Base-by-base conservation (phyloP, 2,113 vertebrate species). In the Cyphomyrus plagiostoma region DNA sequence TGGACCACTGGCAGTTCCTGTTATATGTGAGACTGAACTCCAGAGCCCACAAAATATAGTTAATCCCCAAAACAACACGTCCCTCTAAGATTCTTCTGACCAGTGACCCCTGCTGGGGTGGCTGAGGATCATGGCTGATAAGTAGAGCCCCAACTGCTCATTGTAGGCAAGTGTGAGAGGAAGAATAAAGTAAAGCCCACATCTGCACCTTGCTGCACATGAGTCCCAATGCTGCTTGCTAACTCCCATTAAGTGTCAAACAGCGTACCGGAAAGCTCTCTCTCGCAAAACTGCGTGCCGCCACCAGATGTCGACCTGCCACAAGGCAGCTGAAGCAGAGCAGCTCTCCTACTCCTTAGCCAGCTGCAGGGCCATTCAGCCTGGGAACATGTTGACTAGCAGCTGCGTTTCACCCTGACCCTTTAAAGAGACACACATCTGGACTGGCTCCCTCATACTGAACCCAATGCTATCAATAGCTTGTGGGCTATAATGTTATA, bases 271-370 rank as follows among this genome's bases (percentile, higher is more conserved):
- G 45, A 46, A 46, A 23, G 45, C 7, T 15, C 50, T 35, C n/a
- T 53, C 11, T 87, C 15, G 46, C 85, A 62, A 26, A 42, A 11
- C 50, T 30, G 42, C 26, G 6, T 58, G 10, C 26, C 42, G 39
- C 89, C 89, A 89, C 80, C 52, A 89, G 89, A 86, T 86, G 89
- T 89, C 89, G 39, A 85, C 30, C 50, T 85, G 52, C 50, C 5
- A 23, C 77, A 58, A 85, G 23, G 21, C 17, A 89, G 30, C 50
- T 8, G 10, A 62, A 84, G 7, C 26, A 87, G 26, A 35, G 49
- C 3, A 39, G 15, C 45, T 5, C 45, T 35, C 45, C 21, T 50
- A 26, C 42, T 4, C 23, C 48, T 13, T 86, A 26, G 45, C 45
- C 45, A 80, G 74, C 83, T 86, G 83, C 10, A 50, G 23, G n/a